Conservation (phyloP, 2,888 invertebrate genomes). For the Lordiphosa fenestrarum region DNA sequence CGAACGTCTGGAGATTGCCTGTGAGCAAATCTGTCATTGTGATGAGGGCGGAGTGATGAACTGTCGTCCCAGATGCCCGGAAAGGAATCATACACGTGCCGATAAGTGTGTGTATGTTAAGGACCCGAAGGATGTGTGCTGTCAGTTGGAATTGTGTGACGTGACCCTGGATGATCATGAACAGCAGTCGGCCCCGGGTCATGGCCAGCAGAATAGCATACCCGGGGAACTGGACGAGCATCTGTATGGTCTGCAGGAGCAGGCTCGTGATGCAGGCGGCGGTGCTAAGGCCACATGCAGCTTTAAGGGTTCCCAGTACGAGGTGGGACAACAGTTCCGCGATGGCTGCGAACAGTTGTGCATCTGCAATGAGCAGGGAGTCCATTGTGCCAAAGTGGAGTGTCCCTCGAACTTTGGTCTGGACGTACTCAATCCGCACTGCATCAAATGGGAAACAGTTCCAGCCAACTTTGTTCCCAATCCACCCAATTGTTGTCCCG, state of each 20-base stretch:
- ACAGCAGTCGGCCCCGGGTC: conserved; percentile 67
- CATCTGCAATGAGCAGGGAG: conserved; percentile 86
- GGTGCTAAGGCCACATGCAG: conserved; percentile 57
- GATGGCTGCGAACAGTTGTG: conserved; percentile 91
- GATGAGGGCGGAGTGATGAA: conserved; percentile 86
- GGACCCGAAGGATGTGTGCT: conserved; percentile 91
- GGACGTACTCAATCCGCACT: conserved; percentile 91
- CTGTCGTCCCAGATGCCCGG: conserved; percentile 87
- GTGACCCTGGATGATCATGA: conserved; percentile 90
- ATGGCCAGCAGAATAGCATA: conserved; percentile 61
- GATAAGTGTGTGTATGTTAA: conserved; percentile 91
- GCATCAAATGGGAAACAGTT: conserved; percentile 92
- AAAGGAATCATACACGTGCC: conserved; percentile 82
- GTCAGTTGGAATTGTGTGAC: conserved; percentile 92
- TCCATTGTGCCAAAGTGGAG: conserved; percentile 89
- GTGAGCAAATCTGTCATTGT: conserved; percentile 89
- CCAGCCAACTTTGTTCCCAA: conserved; percentile 86
- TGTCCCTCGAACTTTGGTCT: conserved; percentile 92
- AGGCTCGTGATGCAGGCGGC: conserved; percentile 66
- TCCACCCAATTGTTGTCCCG: conserved; percentile 91
- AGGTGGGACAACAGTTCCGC: conserved; percentile 87
- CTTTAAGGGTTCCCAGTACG: conserved; percentile 74
- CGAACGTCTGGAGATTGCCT: conserved; percentile 89
- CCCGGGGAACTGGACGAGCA: conserved; percentile 39
- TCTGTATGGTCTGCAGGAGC: conserved; percentile 63